Percentiles rank a stretch among this genome's conserved stretches.
Evolutionary conservation across 2,113 vertebrate genomes (phyloP).

Genomic region (Girardinichthys multiradiatus): DNA sequence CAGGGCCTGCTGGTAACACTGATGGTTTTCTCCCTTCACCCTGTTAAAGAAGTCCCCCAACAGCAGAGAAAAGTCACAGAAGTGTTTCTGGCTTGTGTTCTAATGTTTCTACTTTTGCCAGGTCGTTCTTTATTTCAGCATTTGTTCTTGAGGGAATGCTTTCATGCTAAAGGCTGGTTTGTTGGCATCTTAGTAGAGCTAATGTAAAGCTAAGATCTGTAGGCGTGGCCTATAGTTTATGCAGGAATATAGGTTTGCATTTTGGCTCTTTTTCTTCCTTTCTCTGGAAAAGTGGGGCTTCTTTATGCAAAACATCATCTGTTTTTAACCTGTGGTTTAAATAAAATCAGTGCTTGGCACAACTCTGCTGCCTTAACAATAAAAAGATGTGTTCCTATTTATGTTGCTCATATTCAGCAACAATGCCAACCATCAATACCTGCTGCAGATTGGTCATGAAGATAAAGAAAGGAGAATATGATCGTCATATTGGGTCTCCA

Average conservation of each 20-base stretch:
- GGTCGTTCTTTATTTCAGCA: no score
- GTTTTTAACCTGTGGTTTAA: constrained; percentile 1
- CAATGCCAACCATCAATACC: constrained; percentile 16
- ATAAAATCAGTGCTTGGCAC: constrained; percentile 6
- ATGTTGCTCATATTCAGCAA: not conserved
- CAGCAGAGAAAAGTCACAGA: no score
- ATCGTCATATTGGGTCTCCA: not conserved
- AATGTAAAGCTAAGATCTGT: no score
- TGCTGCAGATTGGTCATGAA: no score
- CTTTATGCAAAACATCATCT: not conserved
- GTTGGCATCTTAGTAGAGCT: not conserved
- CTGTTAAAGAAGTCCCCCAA: constrained; percentile 32
- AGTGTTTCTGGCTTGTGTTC: constrained; percentile 19
- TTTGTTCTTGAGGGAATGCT: not conserved
- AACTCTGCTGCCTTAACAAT: not conserved
- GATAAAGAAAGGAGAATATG: not conserved
- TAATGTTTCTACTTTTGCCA: no score
- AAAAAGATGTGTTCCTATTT: constrained; percentile 7
- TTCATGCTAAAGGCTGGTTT: not conserved
- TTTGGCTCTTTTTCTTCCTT: not conserved
- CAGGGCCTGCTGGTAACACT: constrained; percentile 53
- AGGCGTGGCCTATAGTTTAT: not conserved
- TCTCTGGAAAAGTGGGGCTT: no score
- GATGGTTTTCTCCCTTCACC: constrained; percentile 22
- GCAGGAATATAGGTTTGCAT: not conserved